A percentile compares a stretch with the other conserved stretches of the same genome.
Evolutionary conservation across 1,140 invertebrate genomes (phyloP).

Genomic region (Orchestia grillus): DNA sequence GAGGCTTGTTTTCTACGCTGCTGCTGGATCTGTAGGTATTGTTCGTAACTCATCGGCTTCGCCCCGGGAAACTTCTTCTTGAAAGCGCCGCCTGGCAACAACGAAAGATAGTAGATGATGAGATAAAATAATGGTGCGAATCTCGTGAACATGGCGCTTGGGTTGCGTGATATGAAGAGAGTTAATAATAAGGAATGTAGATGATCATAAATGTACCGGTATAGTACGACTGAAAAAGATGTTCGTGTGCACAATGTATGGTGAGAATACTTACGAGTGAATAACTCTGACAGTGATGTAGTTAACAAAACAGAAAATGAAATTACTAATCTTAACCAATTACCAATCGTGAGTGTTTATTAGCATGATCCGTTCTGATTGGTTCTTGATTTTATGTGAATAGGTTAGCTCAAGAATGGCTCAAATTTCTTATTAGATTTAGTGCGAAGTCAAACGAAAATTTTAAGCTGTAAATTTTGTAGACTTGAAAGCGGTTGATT

Average conservation of each 20-base stretch:
- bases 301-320: too few species aligned
- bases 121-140: background rate
- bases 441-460: too few species aligned
- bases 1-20: background rate
- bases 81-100: slow-evolving; percentile 9
- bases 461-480: too few species aligned
- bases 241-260: background rate
- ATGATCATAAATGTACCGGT: background rate
- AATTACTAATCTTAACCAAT: too few species aligned
- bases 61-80: slow-evolving; percentile 10
- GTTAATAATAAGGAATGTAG: background rate
- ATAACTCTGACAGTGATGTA: background rate
- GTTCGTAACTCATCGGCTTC: background rate
- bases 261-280: background rate
- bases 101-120: background rate
- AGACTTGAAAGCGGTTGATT: too few species aligned
- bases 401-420: too few species aligned
- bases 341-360: too few species aligned
- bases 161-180: too few species aligned
- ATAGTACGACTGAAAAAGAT: background rate
- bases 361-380: too few species aligned
- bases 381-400: too few species aligned
- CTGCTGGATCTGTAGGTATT: background rate
- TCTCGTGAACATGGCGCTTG: too few species aligned
- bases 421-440: too few species aligned